Conservation (phyloP, 2,113 vertebrate genomes). For the Pluvialis apricaria region DNA sequence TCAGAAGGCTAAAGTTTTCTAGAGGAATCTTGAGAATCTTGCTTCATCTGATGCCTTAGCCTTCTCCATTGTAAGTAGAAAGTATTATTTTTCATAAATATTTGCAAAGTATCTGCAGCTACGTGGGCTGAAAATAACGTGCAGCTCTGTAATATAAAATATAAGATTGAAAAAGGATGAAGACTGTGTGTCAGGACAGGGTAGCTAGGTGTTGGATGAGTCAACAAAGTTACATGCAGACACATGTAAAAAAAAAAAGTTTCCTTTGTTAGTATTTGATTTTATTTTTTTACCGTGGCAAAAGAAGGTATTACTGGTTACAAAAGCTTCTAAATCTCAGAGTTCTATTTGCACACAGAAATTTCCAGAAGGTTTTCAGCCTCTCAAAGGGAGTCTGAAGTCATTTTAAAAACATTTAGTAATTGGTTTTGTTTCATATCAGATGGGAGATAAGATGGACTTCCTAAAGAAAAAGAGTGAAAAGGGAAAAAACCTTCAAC, state of each 20-base stretch:
- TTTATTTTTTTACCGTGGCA: background rate
- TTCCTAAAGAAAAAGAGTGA: background rate
- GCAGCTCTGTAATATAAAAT: background rate
- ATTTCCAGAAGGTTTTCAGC: background rate
- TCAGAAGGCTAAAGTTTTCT: background rate
- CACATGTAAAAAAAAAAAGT: background rate
- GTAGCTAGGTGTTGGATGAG: background rate
- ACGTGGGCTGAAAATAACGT: background rate
- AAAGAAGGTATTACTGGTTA: background rate
- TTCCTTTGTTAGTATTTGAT: background rate
- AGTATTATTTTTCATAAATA: background rate
- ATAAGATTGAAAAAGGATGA: background rate
- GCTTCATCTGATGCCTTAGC: background rate
- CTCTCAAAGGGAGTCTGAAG: background rate
- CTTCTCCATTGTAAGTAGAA: background rate
- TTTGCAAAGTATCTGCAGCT: background rate
- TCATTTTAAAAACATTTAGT: background rate
- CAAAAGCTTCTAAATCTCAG: background rate
- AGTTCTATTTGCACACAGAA: background rate
- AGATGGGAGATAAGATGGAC: background rate
- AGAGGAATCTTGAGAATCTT: background rate
- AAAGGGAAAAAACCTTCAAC: accelerated
- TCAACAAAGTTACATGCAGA: background rate
- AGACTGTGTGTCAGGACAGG: background rate
- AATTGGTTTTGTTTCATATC: background rate